phyloP scores from a whole-genome alignment of 2,888 invertebrate genomes.

The Drosophila cracens region DNA sequence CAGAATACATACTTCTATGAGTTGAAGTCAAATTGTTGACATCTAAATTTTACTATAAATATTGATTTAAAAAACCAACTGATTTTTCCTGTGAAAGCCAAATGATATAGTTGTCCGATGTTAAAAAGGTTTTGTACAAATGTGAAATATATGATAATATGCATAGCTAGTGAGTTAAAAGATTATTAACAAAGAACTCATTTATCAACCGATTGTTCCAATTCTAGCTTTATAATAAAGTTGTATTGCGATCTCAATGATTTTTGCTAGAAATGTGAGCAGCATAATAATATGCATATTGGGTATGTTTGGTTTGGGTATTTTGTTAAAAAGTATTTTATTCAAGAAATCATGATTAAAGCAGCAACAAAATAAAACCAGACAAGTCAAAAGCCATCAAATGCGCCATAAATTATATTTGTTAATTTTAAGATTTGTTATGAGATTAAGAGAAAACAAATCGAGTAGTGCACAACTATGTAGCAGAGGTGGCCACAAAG shows the following conservation, averaged over 20 bases:
- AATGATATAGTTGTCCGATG: neutral
- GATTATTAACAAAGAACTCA: no score
- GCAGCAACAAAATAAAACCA: neutral
- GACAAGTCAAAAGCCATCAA: conserved; percentile 21
- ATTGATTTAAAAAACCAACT: neutral
- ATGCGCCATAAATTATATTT: neutral
- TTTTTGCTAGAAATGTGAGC: no score
- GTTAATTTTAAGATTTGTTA: neutral
- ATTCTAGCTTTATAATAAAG: no score
- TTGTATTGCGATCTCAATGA: no score
- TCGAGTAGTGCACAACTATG: conserved; percentile 14
- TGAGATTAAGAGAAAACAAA: conserved; percentile 14
- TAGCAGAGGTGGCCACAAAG: conserved; percentile 25
- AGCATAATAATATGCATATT: no score
- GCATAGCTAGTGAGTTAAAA: no score
- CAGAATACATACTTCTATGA: neutral
- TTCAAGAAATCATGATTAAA: neutral
- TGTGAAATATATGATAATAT: no score
- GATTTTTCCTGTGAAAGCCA: neutral
- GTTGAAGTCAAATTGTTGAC: neutral
- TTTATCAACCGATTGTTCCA: no score
- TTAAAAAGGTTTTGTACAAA: neutral
- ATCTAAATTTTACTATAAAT: neutral
- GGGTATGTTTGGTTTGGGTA: no score
- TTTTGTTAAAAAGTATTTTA: neutral